These are phyloP conservation scores for Drosophila meridionalis DNA, from an alignment of 2,888 invertebrate species.

Conservation along the genomic window DNA sequence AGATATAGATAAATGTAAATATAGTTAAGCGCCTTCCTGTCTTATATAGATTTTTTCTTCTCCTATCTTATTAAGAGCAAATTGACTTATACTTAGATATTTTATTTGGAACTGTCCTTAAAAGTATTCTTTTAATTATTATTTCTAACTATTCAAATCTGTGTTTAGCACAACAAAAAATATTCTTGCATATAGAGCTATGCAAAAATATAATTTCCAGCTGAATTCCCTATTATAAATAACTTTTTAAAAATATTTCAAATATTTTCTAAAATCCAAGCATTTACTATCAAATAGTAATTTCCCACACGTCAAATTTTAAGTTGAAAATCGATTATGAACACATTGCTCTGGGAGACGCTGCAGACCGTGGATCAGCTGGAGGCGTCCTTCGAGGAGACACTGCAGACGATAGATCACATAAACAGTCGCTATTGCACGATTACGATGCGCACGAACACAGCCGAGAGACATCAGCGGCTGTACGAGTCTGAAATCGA, in stretches of 20 bases:
- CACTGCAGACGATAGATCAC: constrained; percentile 38
- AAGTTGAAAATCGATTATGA: constrained; percentile 38
- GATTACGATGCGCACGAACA: constrained; percentile 24
- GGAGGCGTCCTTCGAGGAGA: constrained; percentile 48
- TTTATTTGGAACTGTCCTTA: no score
- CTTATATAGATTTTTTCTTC: no score
- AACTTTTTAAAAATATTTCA: background rate
- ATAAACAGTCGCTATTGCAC: constrained; percentile 50
- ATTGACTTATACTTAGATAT: no score
- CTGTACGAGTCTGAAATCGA: constrained; percentile 59
- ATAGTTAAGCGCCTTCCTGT: no score
- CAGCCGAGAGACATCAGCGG: constrained; percentile 10
- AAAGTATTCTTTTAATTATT: no score
- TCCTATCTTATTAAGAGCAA: no score
- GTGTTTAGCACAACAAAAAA: no score
- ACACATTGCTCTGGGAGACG: constrained; percentile 47
- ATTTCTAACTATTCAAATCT: no score
- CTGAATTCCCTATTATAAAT: no score
- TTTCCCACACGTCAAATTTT: constrained; percentile 36
- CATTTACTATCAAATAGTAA: constrained; percentile 16
- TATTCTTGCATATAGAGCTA: no score
- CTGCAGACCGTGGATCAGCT: constrained; percentile 55
- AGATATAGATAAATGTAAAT: no score
- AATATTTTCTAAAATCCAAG: background rate
- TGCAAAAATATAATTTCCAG: no score